Evolutionary conservation across 2,113 vertebrate genomes (phyloP), one percentile per base, ranked within the genome.

Genomic region (Corapipo altera): DNA sequence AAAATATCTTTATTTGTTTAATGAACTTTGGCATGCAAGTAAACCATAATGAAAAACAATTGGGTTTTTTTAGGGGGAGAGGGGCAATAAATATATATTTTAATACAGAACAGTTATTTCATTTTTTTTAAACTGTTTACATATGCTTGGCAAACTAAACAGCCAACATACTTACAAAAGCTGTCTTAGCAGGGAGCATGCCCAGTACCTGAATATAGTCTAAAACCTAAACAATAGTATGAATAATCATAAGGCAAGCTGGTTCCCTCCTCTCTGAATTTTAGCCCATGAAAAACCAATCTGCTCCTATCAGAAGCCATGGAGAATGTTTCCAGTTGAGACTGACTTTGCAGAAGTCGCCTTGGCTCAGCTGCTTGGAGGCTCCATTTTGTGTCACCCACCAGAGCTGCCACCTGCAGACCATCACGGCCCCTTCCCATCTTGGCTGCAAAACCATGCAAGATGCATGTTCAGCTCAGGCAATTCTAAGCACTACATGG

Each of bases 51-150:
- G 85, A 91, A 96, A 98, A 98, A 80, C 89, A 97, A 97, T 97
- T 96, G 95, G 46, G 59, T 0, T 13, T 52, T 80, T 88, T 37
- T 15, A 39, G 28, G n/a, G 23, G 21, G 39, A 23, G 23, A 37
- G 46, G 46, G 14, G 5, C 5, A 32, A 85, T 95, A 97, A 96
- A 97, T 93, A 88, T 87, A 95, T 95, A 62, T 97, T 96, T 87
- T 67, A 97, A 97, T 97, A 94, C 52, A 94, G 64, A 96, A 96
- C 57, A 97, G 91, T 98, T 97, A 96, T 95, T 97, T 96, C 76
- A 95, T 97, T 97, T 97, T 97, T 97, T 96, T 86, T 85, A 96
- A 97, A 97, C 88, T 92, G 44, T 93, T 96, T 95, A 91, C 95
- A 96, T 96, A 89, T 97, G 93, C 91, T 94, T 97, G 95, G 96